Evolutionary conservation across 2,888 invertebrate species (phyloP).

Genomic region (Epiblema foenella): DNA sequence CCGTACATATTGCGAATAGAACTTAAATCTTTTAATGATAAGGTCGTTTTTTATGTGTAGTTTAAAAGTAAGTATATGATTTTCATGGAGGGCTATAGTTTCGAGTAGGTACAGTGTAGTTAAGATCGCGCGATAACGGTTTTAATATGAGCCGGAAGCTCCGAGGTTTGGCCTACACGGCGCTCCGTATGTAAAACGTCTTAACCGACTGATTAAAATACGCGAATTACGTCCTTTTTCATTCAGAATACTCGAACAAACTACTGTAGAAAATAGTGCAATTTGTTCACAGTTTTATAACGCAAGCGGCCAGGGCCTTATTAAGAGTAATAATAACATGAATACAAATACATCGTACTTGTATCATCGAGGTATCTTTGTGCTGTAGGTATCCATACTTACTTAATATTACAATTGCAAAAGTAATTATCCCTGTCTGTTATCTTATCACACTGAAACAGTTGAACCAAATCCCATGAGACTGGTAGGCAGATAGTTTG

Average conservation of each 20-base stretch:
- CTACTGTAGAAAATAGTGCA: constrained; percentile 70
- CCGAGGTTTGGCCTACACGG: constrained; percentile 57
- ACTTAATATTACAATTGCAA: too few relatives aligned
- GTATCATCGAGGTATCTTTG: neutral
- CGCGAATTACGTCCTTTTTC: neutral
- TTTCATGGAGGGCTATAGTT: constrained; percentile 77
- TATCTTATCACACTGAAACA: too few relatives aligned
- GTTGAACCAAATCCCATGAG: too few relatives aligned
- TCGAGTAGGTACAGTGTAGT: constrained; percentile 76
- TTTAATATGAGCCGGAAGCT: constrained; percentile 83
- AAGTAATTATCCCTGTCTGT: too few relatives aligned
- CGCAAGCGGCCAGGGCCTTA: constrained; percentile 48
- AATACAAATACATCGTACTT: constrained; percentile 25
- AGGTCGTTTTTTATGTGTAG: constrained; percentile 58
- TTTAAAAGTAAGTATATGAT: constrained; percentile 73
- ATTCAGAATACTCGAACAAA: constrained; percentile 50
- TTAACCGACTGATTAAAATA: neutral
- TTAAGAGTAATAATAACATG: constrained; percentile 36
- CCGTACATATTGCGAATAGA: constrained; percentile 48
- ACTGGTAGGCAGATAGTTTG: too few relatives aligned
- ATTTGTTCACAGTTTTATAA: constrained; percentile 67
- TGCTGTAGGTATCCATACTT: neutral
- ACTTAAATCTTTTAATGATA: constrained; percentile 54
- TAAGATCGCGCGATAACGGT: constrained; percentile 81
- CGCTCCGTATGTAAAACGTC: neutral